Base-by-base conservation (phyloP, 2,888 invertebrate genomes). In the Leucozona laternaria region DNA sequence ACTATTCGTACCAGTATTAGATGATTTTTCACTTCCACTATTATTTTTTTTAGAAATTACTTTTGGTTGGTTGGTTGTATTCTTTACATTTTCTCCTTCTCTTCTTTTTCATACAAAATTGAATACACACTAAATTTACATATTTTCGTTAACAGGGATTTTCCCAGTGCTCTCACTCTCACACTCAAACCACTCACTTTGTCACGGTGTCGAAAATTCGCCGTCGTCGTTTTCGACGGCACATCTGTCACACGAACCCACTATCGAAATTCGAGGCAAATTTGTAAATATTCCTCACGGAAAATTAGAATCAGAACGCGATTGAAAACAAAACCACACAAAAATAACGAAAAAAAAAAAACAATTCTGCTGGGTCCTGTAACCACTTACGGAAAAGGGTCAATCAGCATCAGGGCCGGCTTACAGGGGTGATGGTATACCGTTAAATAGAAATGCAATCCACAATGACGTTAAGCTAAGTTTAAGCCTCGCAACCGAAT, bases 71-170 rank as follows among this genome's bases (percentile, higher is more conserved):
- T 53, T 68, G 37, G 37, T 66, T 77, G 31, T 75, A 55, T 73
- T 57, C 71, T 57, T 57, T 45, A 57, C 17, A 43, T 71, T 71
- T 28, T 71, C 31, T 45, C 57, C 8, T 71, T 68, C 77, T 75
- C 73, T 60, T 22, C 75, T 68, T 85, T 48, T 80, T 82, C 79
- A 75, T 82, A 75, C 78, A 64, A 82, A 86, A 86, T 82, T 82
- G 86, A 86, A 86, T 86, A 86, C 86, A 86, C 86, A 86, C 86
- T 86, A 79, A 86, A 86, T 86, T 86, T 86, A 86, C 86, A 82
- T 86, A 86, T 86, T 86, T 86, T 82, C 82, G 82, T 86, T 86
- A 86, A 86, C 81, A 86, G 82, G 78, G 86, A 82, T 82, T 86
- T 85, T 82, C 82, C 78, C 82, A 86, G 70, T 77, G 82, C 82